Evolutionary conservation across 2,797 vertebrate species (phyloP).

Genomic region (Cynopterus sphinx): DNA sequence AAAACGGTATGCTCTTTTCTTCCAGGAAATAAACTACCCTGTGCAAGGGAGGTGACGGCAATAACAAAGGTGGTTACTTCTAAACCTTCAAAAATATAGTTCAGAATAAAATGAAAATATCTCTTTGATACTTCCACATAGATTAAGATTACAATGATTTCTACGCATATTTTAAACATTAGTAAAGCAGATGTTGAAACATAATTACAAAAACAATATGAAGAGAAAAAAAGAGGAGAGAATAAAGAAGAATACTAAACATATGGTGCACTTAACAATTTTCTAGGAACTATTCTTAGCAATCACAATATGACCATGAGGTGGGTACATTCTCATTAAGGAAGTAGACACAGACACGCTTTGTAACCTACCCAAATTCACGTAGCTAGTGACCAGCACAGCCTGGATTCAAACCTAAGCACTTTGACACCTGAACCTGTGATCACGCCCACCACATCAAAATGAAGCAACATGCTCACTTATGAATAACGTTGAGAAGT

Average conservation of each 20-base stretch:
- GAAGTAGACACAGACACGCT: not conserved
- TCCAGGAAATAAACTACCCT: not conserved
- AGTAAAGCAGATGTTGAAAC: not conserved
- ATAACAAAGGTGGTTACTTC: not conserved
- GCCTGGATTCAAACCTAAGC: not conserved
- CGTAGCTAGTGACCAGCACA: too few relatives aligned
- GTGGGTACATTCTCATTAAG: rapidly evolving
- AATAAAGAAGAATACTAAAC: not conserved
- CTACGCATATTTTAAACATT: not conserved
- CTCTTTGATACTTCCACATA: not conserved
- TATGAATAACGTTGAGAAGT: not conserved
- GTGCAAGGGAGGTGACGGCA: too few relatives aligned
- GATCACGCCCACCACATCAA: rapidly evolving
- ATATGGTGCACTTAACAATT: not conserved
- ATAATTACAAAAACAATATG: not conserved
- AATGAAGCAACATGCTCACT: not conserved
- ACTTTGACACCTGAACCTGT: not conserved
- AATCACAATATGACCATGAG: not conserved
- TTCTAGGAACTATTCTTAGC: not conserved
- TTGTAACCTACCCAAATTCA: not conserved
- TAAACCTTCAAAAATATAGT: not conserved
- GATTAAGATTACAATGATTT: not conserved
- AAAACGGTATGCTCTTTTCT: not conserved
- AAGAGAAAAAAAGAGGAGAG: not conserved
- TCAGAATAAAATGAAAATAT: not conserved